Evolutionary conservation across 2,113 vertebrate genomes (phyloP).

Genomic region (Felis chaus): DNA sequence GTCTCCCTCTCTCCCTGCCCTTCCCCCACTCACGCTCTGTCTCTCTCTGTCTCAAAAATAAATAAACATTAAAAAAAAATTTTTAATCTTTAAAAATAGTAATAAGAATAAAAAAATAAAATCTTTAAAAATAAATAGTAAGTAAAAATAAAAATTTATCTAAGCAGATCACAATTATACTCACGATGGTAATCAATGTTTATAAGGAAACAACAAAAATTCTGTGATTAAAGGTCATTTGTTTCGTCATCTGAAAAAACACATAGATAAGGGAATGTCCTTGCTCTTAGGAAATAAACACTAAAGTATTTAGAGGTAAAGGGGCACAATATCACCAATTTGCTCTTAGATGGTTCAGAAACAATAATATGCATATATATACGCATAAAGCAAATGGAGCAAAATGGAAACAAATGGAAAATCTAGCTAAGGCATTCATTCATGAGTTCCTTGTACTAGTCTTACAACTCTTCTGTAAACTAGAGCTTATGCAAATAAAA

Average conservation of each 20-base stretch:
- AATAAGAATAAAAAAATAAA: no score
- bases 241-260: not conserved
- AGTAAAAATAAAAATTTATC: not conserved
- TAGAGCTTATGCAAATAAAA: not conserved
- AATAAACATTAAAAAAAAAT: no score
- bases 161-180: not conserved
- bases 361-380: not conserved
- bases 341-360: not conserved
- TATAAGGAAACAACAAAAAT: conserved; percentile 54
- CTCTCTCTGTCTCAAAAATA: not conserved
- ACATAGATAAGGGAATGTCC: not conserved
- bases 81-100: no score
- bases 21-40: not conserved
- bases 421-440: not conserved
- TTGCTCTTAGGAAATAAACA: conserved; percentile 25
- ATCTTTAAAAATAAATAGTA: not conserved
- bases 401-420: not conserved
- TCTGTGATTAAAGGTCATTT: not conserved
- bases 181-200: not conserved
- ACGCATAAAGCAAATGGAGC: not conserved
- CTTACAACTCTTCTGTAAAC: not conserved
- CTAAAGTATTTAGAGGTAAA: not conserved
- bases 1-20: not conserved
- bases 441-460: not conserved
- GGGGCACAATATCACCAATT: not conserved